Conservation (phyloP, 2,888 invertebrate genomes). For the Tromatobia lineatoria region DNA sequence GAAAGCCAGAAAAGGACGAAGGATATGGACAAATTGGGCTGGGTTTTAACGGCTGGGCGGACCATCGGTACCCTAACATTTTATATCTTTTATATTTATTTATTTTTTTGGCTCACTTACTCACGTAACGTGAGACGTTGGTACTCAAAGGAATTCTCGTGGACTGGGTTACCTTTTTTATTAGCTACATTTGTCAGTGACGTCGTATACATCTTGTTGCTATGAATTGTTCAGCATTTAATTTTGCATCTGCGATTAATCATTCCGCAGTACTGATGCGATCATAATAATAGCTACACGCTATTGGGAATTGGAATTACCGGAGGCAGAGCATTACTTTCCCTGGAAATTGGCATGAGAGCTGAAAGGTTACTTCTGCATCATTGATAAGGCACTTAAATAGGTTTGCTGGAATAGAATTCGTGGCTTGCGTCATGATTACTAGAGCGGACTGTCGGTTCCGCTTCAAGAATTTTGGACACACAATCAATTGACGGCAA, state of each 20-base stretch:
- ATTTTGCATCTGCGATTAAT: background rate
- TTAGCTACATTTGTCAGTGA: background rate
- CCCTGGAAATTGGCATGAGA: background rate
- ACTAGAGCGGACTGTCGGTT: too few relatives aligned
- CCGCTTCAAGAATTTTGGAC: too few relatives aligned
- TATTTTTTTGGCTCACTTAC: background rate
- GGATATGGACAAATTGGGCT: slow-evolving; percentile 3
- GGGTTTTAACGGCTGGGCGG: background rate
- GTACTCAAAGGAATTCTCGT: background rate
- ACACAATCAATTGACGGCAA: too few relatives aligned
- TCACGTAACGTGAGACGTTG: background rate
- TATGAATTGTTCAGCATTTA: slow-evolving; percentile 3
- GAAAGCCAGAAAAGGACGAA: background rate
- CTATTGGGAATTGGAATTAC: background rate
- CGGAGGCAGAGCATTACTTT: background rate
- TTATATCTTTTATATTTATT: background rate
- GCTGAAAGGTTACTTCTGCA: background rate
- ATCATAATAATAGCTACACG: background rate
- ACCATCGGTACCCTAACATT: background rate
- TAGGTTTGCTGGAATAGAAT: background rate
- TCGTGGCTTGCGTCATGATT: background rate
- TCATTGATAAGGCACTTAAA: background rate
- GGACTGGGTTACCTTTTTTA: background rate
- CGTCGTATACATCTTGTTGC: background rate
- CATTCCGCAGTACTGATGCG: background rate